Base-by-base conservation (phyloP, 92 coral and sea anemone species). In the Palythoa grandis region DNA sequence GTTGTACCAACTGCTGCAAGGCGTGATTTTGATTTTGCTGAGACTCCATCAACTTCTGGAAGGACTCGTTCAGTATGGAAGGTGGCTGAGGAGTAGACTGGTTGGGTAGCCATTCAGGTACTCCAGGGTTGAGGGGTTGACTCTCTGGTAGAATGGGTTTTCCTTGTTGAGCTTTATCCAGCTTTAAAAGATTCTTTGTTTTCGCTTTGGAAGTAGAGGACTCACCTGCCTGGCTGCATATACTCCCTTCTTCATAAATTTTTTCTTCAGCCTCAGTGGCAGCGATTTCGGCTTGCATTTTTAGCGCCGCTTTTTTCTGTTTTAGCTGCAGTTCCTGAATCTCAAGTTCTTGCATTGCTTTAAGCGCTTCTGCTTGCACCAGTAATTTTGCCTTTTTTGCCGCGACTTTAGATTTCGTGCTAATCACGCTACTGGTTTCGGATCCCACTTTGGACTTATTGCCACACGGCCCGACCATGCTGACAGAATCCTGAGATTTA, bases 51-150 rank as follows among this genome's bases (percentile, higher is more conserved):
- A 29, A 29, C 35, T 29, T 29, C 35, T 29, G 35, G 35, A 29
- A 29, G 35, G 35, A 29, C 35, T 29, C 35, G 35, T 29, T 29
- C 35, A 29, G 23, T 7, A 68, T 23, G 61, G 25, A 25, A 60
- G 74, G 17, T 58, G 50, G 48, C 50, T 58, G 76, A 10, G 70
- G 86, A n/a, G 74, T 39, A 17, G 86, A 48, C 86, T 58, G 74
- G 48, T 58, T 60, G n/a, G 86, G 52, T 40, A 10, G 52, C 86
- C 86, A 82, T 82, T 58, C 54, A 12, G 74, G 47, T 35, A 48
- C 74, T 11, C 74, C 5, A 35, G 86, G 76, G 66, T 82, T 63
- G 47, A 82, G 39, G 74, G 38, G 72, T 22, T 68, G 35, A 68
- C 72, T 68, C 73, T 68, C 22, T 3, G 73, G 73, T 68, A 4